A percentile compares a stretch with the other conserved stretches of the same genome.
Conservation (phyloP, 2,888 invertebrate genomes). For the Phyllotreta cruciferae region DNA sequence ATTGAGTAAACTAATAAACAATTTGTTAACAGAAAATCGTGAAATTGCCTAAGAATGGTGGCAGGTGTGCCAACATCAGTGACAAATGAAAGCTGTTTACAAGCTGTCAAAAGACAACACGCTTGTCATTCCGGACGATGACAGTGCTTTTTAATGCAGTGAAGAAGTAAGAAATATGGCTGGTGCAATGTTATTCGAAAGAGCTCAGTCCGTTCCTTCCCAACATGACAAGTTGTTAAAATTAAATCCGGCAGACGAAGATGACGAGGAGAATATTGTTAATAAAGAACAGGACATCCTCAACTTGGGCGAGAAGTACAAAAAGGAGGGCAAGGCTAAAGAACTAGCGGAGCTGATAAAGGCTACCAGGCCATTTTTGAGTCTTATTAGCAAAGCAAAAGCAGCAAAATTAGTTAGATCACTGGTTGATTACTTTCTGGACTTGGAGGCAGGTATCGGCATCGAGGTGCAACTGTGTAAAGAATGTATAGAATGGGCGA, state of each 20-base stretch:
- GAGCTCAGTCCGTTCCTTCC: conserved; percentile 79
- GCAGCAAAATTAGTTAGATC: conserved; percentile 97
- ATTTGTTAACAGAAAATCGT: neutral
- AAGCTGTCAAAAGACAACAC: conserved; percentile 18
- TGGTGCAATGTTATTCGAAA: conserved; percentile 89
- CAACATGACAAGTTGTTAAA: conserved; percentile 81
- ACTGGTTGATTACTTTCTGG: conserved; percentile 96
- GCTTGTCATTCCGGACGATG: conserved; percentile 24
- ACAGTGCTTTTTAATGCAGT: conserved; percentile 36
- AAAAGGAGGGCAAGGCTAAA: conserved; percentile 92
- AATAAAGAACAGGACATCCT: conserved; percentile 93
- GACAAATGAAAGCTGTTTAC: conserved; percentile 22
- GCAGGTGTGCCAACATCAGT: neutral
- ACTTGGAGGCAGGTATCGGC: conserved; percentile 95
- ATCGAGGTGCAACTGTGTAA: conserved; percentile 92
- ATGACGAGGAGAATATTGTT: conserved; percentile 90
- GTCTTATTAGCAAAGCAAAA: conserved; percentile 96
- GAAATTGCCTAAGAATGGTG: no score
- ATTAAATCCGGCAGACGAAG: conserved; percentile 78
- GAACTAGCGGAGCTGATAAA: conserved; percentile 92
- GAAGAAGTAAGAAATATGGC: conserved; percentile 70
- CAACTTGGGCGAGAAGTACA: conserved; percentile 89
- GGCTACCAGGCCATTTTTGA: conserved; percentile 93
- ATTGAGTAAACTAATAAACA: neutral
- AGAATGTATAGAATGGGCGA: conserved; percentile 99